Conservation (phyloP, 2,113 vertebrate species). For the Otis tarda region DNA sequence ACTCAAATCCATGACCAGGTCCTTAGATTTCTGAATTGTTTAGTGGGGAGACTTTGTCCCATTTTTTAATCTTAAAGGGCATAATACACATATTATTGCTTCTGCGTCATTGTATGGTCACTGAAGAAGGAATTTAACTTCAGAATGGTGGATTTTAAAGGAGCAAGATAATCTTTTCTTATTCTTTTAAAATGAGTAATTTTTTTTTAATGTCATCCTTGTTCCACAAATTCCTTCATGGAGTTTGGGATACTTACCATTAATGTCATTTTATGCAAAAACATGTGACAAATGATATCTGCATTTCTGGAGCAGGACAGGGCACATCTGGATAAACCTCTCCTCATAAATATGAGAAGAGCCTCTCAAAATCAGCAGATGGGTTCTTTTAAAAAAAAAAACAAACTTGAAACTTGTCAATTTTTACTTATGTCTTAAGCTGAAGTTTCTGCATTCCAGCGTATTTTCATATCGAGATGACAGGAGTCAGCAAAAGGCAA, state of each 20-base stretch:
- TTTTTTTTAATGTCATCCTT: background rate
- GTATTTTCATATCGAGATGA: rapidly evolving
- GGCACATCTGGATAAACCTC: background rate
- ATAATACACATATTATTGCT: no score
- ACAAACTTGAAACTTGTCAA: background rate
- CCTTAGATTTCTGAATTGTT: background rate
- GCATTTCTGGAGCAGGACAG: background rate
- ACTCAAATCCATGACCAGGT: background rate
- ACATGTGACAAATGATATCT: no score
- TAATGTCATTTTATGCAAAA: background rate
- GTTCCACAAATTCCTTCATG: background rate
- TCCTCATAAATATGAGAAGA: background rate
- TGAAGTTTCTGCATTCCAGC: background rate
- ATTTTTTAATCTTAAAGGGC: background rate
- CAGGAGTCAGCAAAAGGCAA: background rate
- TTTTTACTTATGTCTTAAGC: background rate
- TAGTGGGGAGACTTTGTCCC: no score
- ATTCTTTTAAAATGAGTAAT: background rate
- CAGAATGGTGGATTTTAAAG: background rate
- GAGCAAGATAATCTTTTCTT: background rate
- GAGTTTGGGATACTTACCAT: background rate
- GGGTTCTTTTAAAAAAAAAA: background rate
- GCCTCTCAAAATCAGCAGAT: background rate
- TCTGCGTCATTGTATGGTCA: background rate
- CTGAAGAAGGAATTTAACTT: background rate